Conservation (phyloP, 2,113 vertebrate species). For the Leucosticte australis region DNA sequence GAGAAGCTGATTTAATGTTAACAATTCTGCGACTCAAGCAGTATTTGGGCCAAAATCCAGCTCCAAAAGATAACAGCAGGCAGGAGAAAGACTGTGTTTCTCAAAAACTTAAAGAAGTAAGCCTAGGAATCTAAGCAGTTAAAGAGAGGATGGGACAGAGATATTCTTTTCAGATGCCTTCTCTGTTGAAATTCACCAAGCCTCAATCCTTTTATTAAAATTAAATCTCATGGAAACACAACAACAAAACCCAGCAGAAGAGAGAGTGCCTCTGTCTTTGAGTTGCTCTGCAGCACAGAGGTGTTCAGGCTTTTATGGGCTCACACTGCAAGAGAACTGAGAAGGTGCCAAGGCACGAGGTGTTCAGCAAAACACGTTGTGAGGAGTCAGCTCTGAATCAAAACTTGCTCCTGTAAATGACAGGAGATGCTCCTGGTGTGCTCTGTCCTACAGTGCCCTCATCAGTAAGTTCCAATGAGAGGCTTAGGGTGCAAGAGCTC, state of each 20-base stretch:
- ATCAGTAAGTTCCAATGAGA: neutral
- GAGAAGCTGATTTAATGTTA: slow-evolving; percentile 34
- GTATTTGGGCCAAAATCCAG: neutral
- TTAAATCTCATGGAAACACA: neutral
- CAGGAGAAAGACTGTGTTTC: neutral
- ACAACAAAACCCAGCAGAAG: neutral
- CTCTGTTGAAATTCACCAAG: neutral
- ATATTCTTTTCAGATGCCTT: neutral
- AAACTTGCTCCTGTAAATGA: neutral
- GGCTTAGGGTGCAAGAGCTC: neutral
- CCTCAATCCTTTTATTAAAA: neutral
- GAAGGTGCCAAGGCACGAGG: neutral
- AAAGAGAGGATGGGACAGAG: neutral
- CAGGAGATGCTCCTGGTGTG: neutral
- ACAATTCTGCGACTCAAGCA: neutral
- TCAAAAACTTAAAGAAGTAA: neutral
- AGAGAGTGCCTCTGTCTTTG: neutral
- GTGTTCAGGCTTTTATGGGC: neutral
- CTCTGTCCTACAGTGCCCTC: slow-evolving; percentile 38
- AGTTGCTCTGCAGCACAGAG: neutral
- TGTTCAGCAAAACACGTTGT: neutral
- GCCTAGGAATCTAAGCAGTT: neutral
- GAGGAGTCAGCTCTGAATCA: slow-evolving; percentile 11
- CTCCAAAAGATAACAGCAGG: slow-evolving; percentile 39
- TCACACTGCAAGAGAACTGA: neutral